These are phyloP conservation scores for Catagonus wagneri DNA, from an alignment of 2,113 vertebrate species.

Conservation along the genomic window DNA sequence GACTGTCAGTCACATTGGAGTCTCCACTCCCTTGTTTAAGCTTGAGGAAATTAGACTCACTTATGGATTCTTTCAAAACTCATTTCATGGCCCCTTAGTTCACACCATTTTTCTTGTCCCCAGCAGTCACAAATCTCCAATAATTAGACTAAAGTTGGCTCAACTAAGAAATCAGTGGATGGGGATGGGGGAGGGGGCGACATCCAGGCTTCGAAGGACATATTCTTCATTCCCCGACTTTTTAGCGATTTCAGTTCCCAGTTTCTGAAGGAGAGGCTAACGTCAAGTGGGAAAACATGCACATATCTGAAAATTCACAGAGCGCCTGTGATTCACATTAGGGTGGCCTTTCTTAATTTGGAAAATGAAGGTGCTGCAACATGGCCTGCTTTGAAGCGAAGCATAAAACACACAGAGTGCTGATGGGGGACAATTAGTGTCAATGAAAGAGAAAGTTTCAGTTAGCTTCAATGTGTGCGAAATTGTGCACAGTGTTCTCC, in stretches of 20 bases:
- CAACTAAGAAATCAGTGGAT: background rate
- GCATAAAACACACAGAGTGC: background rate
- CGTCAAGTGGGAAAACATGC: background rate
- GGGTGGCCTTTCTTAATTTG: background rate
- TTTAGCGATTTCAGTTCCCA: background rate
- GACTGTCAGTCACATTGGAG: background rate
- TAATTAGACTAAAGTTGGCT: background rate
- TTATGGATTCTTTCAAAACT: constrained; percentile 55
- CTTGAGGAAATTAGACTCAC: background rate
- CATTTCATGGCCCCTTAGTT: constrained; percentile 59
- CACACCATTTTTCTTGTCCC: constrained; percentile 37
- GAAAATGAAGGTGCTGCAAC: background rate
- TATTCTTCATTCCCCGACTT: background rate
- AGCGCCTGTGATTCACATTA: background rate
- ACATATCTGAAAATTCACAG: background rate
- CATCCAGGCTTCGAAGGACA: background rate
- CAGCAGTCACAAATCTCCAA: constrained; percentile 23
- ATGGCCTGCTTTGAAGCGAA: background rate
- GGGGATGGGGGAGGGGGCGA: too few species aligned
- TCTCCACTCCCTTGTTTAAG: background rate
- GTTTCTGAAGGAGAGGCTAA: background rate
- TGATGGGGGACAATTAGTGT: background rate
- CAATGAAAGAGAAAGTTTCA: background rate
- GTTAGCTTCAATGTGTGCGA: background rate
- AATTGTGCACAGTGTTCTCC: background rate